phyloP scores from a whole-genome alignment of 1,140 invertebrate species.

The Arctopsyche grandis region DNA sequence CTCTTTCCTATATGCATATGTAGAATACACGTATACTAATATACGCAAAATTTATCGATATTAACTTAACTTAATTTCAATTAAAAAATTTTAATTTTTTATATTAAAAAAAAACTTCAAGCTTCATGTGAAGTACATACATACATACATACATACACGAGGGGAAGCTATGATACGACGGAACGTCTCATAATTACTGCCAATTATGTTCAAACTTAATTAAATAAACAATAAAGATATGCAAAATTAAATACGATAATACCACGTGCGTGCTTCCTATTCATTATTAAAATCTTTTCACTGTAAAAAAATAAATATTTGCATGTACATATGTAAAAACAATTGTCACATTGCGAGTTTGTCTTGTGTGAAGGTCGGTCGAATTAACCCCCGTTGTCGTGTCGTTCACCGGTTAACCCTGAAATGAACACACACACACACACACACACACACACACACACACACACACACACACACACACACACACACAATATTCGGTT shows the following conservation, averaged over 20 bases:
- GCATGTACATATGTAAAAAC: neutral
- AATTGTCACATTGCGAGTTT: neutral
- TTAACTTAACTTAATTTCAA: no score
- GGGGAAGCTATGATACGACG: neutral
- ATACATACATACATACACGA: neutral
- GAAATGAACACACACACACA: no score
- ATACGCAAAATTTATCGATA: no score
- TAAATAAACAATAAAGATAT: slow-evolving; percentile 46
- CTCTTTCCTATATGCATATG: neutral
- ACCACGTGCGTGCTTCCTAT: slow-evolving; percentile 25
- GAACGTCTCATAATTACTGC: slow-evolving; percentile 32
- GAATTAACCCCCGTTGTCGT: no score
- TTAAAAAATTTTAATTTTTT: no score
- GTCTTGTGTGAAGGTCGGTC: no score
- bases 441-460: no score
- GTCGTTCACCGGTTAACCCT: no score
- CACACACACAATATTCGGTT: no score
- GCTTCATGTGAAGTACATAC: neutral
- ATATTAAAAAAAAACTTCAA: no score
- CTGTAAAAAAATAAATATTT: neutral
- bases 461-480: no score
- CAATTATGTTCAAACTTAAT: slow-evolving; percentile 47
- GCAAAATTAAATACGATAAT: slow-evolving; percentile 35
- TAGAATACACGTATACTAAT: no score
- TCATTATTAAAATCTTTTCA: neutral